Conservation (phyloP, 92 coral and sea anemone species). For the Hydrozoanthus gracilis region DNA sequence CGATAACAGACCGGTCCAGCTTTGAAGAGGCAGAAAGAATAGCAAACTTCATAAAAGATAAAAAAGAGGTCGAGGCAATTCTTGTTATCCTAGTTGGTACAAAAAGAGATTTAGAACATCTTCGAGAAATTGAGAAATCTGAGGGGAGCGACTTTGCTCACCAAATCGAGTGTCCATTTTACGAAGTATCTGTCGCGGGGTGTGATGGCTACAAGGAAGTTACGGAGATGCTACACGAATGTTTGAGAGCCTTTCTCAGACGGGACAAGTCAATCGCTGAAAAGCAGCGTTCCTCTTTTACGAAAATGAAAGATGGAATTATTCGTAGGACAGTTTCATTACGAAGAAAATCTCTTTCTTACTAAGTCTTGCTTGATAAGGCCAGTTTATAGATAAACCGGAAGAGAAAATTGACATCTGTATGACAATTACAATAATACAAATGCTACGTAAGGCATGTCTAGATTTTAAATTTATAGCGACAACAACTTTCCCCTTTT, state of each 20-base stretch:
- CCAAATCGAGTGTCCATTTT: slow-evolving; percentile 87
- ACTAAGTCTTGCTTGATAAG: not conserved
- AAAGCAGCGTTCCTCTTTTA: slow-evolving; percentile 71
- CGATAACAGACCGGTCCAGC: slow-evolving; percentile 84
- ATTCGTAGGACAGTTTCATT: slow-evolving; percentile 80
- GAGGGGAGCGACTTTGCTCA: slow-evolving; percentile 87
- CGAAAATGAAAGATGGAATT: slow-evolving; percentile 84
- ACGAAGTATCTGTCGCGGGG: slow-evolving; percentile 82
- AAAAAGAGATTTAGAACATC: slow-evolving; percentile 87
- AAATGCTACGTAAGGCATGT: no score
- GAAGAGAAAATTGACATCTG: no score
- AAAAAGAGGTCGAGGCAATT: slow-evolving; percentile 72
- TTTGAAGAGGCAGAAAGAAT: slow-evolving; percentile 85
- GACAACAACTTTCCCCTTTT: no score
- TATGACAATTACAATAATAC: no score
- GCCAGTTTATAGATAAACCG: no score
- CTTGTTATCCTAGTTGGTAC: slow-evolving; percentile 81
- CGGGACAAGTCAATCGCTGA: slow-evolving; percentile 57
- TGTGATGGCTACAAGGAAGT: slow-evolving; percentile 93
- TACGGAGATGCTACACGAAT: slow-evolving; percentile 56
- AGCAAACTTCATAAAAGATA: slow-evolving; percentile 73
- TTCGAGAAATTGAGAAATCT: slow-evolving; percentile 81
- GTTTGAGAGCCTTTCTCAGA: slow-evolving; percentile 57
- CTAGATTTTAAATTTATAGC: no score
- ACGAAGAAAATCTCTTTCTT: slow-evolving; percentile 72